Conservation (phyloP, 37 sponge, comb jelly and placozoan genomes). For the Crambe crambe region DNA sequence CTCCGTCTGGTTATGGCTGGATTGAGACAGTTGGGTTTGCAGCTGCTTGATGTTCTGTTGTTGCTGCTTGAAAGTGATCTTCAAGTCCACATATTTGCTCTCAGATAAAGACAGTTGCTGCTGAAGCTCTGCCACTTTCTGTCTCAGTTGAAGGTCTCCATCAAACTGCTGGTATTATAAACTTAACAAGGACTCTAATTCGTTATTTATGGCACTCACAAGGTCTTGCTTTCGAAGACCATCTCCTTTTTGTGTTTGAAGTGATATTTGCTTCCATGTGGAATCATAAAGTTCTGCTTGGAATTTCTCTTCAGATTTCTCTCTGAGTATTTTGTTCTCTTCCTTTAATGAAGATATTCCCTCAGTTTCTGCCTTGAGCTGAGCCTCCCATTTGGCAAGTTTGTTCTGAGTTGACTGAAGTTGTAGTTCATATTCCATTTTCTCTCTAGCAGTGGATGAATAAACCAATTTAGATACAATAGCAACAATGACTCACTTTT, state of each 20-base stretch:
- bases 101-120: slow-evolving; percentile 10
- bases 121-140: slow-evolving; percentile 1
- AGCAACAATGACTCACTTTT: slow-evolving; percentile 22
- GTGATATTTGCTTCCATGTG: slow-evolving; percentile 4
- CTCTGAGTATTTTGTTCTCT: not conserved
- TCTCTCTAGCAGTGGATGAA: not conserved
- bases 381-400: slow-evolving; percentile 12
- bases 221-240: slow-evolving; percentile 8
- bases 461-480: no score
- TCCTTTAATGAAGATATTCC: not conserved
- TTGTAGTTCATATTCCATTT: slow-evolving; percentile 1
- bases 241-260: slow-evolving; percentile 33
- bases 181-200: not conserved
- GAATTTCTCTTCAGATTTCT: slow-evolving; percentile 14
- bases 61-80: slow-evolving; percentile 15
- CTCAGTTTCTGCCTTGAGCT: not conserved
- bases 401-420: not conserved
- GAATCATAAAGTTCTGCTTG: slow-evolving; percentile 37
- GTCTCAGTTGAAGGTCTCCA: slow-evolving; percentile 11
- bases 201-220: not conserved
- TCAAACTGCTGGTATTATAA: not conserved
- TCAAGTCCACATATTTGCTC: slow-evolving; percentile 21
- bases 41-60: slow-evolving; percentile 33
- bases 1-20: slow-evolving; percentile 17
- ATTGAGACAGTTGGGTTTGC: slow-evolving; percentile 10